These are phyloP conservation scores for Abscondita cerata DNA, from an alignment of 2,888 invertebrate genomes.

Conservation along the genomic window DNA sequence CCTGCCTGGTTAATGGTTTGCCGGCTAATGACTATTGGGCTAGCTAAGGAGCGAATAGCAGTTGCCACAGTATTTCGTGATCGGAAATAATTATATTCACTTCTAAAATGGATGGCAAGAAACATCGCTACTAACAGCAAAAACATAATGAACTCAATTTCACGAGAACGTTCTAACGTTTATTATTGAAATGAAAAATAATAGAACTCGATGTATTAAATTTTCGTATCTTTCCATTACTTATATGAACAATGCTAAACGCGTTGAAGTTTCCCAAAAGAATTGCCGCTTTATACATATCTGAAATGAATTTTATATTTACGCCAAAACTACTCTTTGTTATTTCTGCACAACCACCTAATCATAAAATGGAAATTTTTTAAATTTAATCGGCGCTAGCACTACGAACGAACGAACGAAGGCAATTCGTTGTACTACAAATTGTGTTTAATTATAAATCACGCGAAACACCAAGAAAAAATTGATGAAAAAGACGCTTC, in stretches of 20 bases:
- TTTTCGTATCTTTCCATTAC: slow-evolving; percentile 20
- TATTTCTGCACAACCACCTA: no score
- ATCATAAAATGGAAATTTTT: no score
- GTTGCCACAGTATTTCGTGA: slow-evolving; percentile 53
- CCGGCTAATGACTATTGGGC: slow-evolving; percentile 54
- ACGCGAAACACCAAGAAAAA: no score
- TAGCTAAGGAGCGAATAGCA: slow-evolving; percentile 52
- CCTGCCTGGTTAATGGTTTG: slow-evolving; percentile 44
- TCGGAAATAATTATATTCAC: slow-evolving; percentile 58
- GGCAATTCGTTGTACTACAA: no score
- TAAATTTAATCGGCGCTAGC: no score
- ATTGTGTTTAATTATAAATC: no score
- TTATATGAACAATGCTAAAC: slow-evolving; percentile 17
- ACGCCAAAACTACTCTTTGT: no score
- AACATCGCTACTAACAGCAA: slow-evolving; percentile 33
- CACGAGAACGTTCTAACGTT: slow-evolving; percentile 20
- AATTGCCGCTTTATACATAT: slow-evolving; percentile 10
- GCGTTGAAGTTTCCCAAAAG: slow-evolving; percentile 12
- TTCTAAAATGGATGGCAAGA: slow-evolving; percentile 58
- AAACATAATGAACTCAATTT: slow-evolving; percentile 33
- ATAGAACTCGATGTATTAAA: slow-evolving; percentile 22
- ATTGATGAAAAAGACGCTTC: no score
- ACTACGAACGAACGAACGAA: no score
- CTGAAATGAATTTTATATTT: slow-evolving; percentile 2
- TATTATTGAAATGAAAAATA: slow-evolving; percentile 29